phyloP scores from a whole-genome alignment of 2,113 vertebrate species.

The Bujurquina vittata region DNA sequence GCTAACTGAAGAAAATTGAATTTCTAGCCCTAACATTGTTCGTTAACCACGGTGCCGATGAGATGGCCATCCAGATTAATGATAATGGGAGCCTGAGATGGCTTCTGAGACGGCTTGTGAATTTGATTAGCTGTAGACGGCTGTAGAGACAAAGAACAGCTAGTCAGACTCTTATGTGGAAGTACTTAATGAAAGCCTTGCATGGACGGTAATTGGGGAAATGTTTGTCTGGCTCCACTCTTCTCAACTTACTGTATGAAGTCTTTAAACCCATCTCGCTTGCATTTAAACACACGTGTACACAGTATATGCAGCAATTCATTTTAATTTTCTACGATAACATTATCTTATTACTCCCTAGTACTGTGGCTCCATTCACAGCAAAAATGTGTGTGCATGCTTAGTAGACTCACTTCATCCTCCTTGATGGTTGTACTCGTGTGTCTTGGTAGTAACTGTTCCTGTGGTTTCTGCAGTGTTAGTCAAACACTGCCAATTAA shows the following conservation, averaged over 20 bases:
- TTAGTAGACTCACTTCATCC: not conserved
- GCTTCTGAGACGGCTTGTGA: slow-evolving; percentile 78
- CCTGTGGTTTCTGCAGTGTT: slow-evolving; percentile 20
- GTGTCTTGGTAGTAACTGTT: slow-evolving; percentile 33
- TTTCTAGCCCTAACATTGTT: slow-evolving; percentile 84
- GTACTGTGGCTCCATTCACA: not conserved
- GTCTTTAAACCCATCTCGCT: slow-evolving; percentile 49
- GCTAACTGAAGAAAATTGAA: slow-evolving; percentile 84
- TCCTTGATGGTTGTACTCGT: slow-evolving; percentile 26
- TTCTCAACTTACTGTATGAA: slow-evolving; percentile 74
- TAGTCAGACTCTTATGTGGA: slow-evolving; percentile 77
- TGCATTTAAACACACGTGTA: slow-evolving; percentile 24
- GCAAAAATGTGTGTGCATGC: not conserved
- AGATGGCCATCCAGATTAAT: slow-evolving; percentile 84
- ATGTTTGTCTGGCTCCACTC: slow-evolving; percentile 79
- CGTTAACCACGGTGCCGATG: slow-evolving; percentile 84
- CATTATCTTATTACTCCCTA: slow-evolving; percentile 15
- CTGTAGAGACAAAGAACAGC: slow-evolving; percentile 75
- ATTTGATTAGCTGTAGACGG: slow-evolving; percentile 83
- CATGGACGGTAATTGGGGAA: slow-evolving; percentile 78
- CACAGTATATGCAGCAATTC: not conserved
- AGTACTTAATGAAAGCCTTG: slow-evolving; percentile 83
- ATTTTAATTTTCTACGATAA: slow-evolving; percentile 25
- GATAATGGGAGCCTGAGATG: slow-evolving; percentile 81
- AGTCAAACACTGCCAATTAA: slow-evolving; percentile 58